A percentile compares a stretch with the other conserved stretches of the same genome.
These are phyloP conservation scores for Rotaria macrura DNA, from an alignment of 2,888 invertebrate species.

Conservation along the genomic window DNA sequence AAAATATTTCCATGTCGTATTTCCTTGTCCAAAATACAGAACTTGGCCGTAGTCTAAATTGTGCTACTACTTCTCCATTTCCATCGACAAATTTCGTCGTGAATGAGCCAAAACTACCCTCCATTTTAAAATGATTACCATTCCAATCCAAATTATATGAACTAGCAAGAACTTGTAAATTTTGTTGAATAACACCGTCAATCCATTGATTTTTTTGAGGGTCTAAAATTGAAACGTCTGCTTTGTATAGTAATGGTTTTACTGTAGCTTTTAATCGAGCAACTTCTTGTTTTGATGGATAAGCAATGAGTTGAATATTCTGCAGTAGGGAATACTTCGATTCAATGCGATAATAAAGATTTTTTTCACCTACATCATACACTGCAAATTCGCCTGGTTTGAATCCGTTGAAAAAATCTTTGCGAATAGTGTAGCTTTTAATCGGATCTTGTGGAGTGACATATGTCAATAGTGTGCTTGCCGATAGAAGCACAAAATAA, in stretches of 20 bases:
- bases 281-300: not conserved
- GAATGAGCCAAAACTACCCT: not conserved
- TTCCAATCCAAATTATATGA: not conserved
- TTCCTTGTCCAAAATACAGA: not conserved
- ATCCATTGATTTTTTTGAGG: not conserved
- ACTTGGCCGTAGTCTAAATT: not conserved
- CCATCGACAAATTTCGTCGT: not conserved
- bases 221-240: not conserved
- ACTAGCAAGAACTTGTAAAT: not conserved
- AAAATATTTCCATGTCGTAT: not conserved
- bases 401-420: not conserved
- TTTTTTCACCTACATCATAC: not conserved
- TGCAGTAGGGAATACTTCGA: not conserved
- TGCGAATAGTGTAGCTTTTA: not conserved
- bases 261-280: not conserved
- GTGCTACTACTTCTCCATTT: not conserved
- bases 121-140: not conserved
- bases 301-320: not conserved
- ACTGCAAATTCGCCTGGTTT: not conserved
- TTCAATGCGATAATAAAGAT: not conserved
- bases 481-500: not conserved
- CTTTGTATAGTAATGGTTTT: not conserved
- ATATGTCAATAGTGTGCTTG: not conserved
- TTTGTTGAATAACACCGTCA: not conserved
- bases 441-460: not conserved